Percentiles rank a stretch among this genome's conserved stretches.
phyloP scores from a whole-genome alignment of 2,797 vertebrate genomes.

The Malurus splendens region DNA sequence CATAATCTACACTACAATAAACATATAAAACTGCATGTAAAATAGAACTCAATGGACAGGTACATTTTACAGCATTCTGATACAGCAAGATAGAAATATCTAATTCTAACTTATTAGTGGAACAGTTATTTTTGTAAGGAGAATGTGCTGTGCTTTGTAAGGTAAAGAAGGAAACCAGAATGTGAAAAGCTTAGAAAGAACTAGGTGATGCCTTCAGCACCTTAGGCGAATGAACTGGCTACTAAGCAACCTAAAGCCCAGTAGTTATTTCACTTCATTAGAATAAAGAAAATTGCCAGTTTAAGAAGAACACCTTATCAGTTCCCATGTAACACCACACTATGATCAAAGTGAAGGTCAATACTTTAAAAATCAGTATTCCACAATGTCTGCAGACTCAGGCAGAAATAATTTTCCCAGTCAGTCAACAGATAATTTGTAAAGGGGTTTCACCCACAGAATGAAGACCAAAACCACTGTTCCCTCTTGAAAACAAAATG shows the following conservation, averaged over 20 bases:
- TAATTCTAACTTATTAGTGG: background rate
- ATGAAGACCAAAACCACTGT: background rate
- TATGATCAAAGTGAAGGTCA: background rate
- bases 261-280: background rate
- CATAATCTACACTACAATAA: background rate
- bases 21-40: background rate
- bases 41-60: background rate
- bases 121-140: background rate
- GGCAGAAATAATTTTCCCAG: background rate
- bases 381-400: background rate
- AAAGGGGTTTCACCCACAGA: background rate
- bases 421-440: background rate
- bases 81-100: background rate
- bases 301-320: background rate
- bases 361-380: background rate
- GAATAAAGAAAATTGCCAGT: background rate
- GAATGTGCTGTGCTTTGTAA: background rate
- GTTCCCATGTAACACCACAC: background rate
- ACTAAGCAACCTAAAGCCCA: background rate
- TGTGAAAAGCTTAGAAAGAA: background rate
- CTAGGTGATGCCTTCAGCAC: background rate
- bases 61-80: background rate
- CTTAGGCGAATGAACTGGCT: background rate
- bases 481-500: background rate
- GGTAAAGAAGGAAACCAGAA: background rate